Base-by-base conservation (phyloP, 2,888 invertebrate species). In the Rotaria socialis region DNA sequence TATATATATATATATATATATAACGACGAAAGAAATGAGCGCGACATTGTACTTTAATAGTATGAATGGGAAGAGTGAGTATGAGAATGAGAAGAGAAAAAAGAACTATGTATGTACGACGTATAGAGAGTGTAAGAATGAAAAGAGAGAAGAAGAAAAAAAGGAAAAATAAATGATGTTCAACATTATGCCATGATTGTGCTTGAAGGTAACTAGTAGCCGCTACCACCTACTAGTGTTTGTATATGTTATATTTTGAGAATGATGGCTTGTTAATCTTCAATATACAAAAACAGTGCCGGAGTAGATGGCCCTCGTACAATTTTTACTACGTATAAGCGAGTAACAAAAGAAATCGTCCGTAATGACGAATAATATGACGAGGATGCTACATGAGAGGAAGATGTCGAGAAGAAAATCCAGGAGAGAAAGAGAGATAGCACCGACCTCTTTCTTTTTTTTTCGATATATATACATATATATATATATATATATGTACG, bases 311-410 rank as follows among this genome's bases (percentile, higher is more conserved):
- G 35, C 35, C 67, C 27, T 35, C 8, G 41, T 16, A 35, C 67
- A 7, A 67, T 19, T 67, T 67, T 5, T 67, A 67, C 67, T 35
- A 67, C 35, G 41, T 35, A 67, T 24, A 67, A 10, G 35, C 67
- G 67, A 14, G 67, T 67, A 67, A 67, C 67, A 67, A 67, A 67
- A 67, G 67, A 67, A 67, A 67, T 67, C 67, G 67, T 35, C 67
- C 35, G 67, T 67, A 41, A 67, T 67, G 35, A 67, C 35, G 67
- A 35, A 35, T 35, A 35, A 67, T 52, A 52, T 60, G 58, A 60
- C 24, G 58, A 60, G n/a, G 58, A 60, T 67, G 52, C 16, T 67
- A 67, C 67, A 67, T 19, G 35, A 67, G 35, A 67, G 35, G 67
- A 67, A 35, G 67, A 56, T 56, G 56, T 24, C 24, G 8, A 56